phyloP scores from a whole-genome alignment of 2,888 invertebrate genomes.

The Drosophila tanythrix region DNA sequence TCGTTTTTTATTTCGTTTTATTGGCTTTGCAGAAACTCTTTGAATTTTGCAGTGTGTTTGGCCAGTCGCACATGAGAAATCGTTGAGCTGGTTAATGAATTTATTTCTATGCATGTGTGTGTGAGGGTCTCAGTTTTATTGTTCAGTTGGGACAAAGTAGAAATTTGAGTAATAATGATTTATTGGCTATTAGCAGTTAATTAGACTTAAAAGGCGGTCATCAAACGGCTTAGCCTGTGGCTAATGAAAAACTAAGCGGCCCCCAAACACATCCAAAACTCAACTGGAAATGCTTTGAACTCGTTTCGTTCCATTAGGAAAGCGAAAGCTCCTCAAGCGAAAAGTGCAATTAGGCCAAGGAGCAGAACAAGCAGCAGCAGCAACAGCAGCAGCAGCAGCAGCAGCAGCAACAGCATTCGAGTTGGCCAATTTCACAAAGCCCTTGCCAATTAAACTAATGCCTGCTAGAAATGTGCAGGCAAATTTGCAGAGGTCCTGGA shows the following conservation, averaged over 20 bases:
- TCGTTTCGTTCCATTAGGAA: conserved; percentile 72
- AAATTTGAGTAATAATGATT: conserved; percentile 81
- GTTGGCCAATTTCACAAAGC: conserved; percentile 59
- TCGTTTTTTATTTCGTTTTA: not conserved
- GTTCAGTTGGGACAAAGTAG: conserved; percentile 44
- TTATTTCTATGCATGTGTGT: conserved; percentile 55
- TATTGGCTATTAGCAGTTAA: conserved; percentile 81
- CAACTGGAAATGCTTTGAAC: conserved; percentile 66
- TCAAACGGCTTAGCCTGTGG: conserved; percentile 72
- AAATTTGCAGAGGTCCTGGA: conserved; percentile 48
- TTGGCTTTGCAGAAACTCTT: not conserved
- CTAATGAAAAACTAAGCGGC: conserved; percentile 78
- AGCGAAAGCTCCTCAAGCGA: conserved; percentile 66
- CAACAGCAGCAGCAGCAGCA: conserved; percentile 5
- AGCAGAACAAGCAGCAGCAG: conserved; percentile 12
- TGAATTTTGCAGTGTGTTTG: conserved; percentile 25
- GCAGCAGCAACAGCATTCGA: conserved; percentile 34
- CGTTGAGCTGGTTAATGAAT: conserved; percentile 50
- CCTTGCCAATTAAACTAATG: conserved; percentile 66
- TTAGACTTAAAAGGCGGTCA: conserved; percentile 77
- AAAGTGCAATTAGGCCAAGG: conserved; percentile 73
- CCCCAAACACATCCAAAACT: conserved; percentile 14
- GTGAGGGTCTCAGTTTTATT: conserved; percentile 43
- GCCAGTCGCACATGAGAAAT: conserved; percentile 19
- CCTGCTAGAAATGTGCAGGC: conserved; percentile 55